These are phyloP conservation scores for Trissolcus brochymenae DNA, from an alignment of 2,888 invertebrate species.

Conservation along the genomic window DNA sequence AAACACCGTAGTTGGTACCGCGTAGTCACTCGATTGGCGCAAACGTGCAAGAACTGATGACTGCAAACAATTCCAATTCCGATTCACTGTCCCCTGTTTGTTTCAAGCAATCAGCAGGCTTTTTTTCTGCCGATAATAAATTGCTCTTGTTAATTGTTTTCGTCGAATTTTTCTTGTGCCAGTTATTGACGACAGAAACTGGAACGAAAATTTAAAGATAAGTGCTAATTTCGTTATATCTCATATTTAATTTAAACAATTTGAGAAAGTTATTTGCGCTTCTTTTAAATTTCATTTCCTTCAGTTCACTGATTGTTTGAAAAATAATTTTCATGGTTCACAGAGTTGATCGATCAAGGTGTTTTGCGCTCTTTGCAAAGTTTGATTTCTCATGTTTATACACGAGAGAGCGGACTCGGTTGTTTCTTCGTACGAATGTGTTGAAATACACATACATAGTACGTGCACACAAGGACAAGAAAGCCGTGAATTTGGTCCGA, in stretches of 20 bases:
- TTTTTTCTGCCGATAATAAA: background rate
- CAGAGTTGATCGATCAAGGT: constrained; percentile 32
- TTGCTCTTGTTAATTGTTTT: too few relatives aligned
- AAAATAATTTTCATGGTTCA: constrained; percentile 42
- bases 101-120: background rate
- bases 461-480: constrained; percentile 33
- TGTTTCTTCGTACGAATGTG: background rate
- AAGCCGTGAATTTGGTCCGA: constrained; percentile 64
- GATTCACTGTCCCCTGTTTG: background rate
- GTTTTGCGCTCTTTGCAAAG: constrained; percentile 36
- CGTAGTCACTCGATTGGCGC: constrained; percentile 34
- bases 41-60: constrained; percentile 22
- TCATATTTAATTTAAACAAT: too few relatives aligned
- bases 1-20: constrained; percentile 63
- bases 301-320: too few relatives aligned
- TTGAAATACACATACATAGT: constrained; percentile 8
- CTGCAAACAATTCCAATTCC: constrained; percentile 13
- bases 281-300: too few relatives aligned
- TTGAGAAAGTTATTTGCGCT: too few relatives aligned
- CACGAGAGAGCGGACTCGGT: constrained; percentile 19
- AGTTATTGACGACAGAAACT: background rate
- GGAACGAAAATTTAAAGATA: background rate
- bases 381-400: constrained; percentile 43
- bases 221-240: background rate
- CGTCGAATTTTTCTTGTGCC: background rate